Percentiles rank a stretch among this genome's conserved stretches.
Conservation (phyloP, 2,888 invertebrate genomes). For the Tetragonisca angustula region DNA sequence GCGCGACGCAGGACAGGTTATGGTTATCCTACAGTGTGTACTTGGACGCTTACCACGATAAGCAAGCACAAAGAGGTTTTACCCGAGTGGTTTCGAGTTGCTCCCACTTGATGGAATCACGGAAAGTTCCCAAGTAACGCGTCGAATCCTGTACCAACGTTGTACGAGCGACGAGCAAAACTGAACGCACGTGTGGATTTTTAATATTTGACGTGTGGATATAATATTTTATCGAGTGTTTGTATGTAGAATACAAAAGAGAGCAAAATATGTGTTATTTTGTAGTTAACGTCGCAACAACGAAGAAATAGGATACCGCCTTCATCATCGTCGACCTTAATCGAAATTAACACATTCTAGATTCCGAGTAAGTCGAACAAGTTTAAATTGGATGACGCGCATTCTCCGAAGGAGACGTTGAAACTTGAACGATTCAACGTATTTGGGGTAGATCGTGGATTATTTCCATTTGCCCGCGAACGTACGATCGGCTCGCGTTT, state of each 20-base stretch:
- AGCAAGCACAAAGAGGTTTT: slow-evolving; percentile 38
- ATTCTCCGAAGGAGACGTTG: not conserved
- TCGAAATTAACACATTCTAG: not conserved
- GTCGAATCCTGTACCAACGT: not conserved
- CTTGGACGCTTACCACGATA: slow-evolving; percentile 9
- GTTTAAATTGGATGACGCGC: slow-evolving; percentile 9
- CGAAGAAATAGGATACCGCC: not conserved
- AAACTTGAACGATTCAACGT: slow-evolving; percentile 11
- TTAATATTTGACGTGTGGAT: too few species aligned
- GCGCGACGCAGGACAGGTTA: slow-evolving; percentile 14
- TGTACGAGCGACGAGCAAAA: too few species aligned
- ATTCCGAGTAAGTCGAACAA: not conserved
- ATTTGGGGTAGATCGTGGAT: slow-evolving; percentile 7
- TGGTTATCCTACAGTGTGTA: slow-evolving; percentile 22
- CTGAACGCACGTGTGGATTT: too few species aligned
- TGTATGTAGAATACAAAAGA: too few species aligned
- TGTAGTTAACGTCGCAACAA: not conserved
- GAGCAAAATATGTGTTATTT: too few species aligned
- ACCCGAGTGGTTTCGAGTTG: slow-evolving; percentile 36
- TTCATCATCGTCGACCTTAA: not conserved
- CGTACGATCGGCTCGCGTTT: not conserved
- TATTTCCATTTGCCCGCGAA: not conserved
- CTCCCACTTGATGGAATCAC: slow-evolving; percentile 40
- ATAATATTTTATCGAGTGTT: too few species aligned
- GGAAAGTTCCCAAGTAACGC: slow-evolving; percentile 22